These are phyloP conservation scores for Cataglyphis rosenhaueri DNA, from an alignment of 2,888 invertebrate species.

Conservation along the genomic window DNA sequence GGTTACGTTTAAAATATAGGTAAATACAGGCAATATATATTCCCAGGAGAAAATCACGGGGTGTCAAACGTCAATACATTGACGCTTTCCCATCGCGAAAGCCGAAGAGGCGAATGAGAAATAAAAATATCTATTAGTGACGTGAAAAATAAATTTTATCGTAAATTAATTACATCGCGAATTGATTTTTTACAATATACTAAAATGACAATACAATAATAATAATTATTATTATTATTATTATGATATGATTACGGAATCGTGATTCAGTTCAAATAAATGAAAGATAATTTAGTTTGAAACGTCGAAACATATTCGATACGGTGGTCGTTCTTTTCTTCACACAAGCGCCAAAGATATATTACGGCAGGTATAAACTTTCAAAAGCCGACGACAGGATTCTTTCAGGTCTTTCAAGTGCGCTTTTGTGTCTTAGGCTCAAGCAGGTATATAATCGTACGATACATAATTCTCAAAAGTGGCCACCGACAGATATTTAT, in stretches of 20 bases:
- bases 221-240: not conserved
- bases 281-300: not conserved
- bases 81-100: not conserved
- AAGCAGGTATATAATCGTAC: not conserved
- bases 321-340: not conserved
- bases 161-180: not conserved
- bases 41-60: not conserved
- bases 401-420: not conserved
- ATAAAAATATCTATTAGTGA: constrained; percentile 10
- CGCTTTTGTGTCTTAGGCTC: not conserved
- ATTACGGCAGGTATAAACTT: constrained; percentile 2
- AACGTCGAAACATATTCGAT: not conserved
- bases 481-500: not conserved
- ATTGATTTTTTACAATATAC: not conserved
- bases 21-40: constrained; percentile 28
- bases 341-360: not conserved
- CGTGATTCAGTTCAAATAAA: not conserved
- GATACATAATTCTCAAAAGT: not conserved
- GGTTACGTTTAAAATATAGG: constrained; percentile 40
- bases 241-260: not conserved
- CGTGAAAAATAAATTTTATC: not conserved
- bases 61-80: not conserved
- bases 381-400: not conserved
- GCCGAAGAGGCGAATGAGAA: not conserved
- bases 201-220: not conserved